Evolutionary conservation across 2,113 vertebrate genomes (phyloP).

Genomic region (Pelmatolapia mariae): DNA sequence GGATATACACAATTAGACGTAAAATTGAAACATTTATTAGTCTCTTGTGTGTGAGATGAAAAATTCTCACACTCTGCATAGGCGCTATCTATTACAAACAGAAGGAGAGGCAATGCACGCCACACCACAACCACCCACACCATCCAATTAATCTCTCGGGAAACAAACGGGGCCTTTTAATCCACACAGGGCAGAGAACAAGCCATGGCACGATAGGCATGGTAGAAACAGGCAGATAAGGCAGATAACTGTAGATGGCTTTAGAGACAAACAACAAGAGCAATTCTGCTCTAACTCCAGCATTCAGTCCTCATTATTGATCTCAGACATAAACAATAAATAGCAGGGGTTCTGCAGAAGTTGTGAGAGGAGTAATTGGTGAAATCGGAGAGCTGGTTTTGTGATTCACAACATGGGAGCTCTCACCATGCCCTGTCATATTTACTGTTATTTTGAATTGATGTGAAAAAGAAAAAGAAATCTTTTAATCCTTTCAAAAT

Average conservation of each 20-base stretch:
- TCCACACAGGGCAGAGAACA: constrained; percentile 25
- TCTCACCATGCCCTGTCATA: neutral
- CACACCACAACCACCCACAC: neutral
- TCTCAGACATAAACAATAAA: constrained; percentile 10
- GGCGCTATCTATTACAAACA: constrained; percentile 14
- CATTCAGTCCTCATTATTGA: neutral
- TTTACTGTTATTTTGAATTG: neutral
- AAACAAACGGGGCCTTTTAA: constrained; percentile 37
- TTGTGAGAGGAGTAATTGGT: neutral
- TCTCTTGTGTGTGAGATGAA: neutral
- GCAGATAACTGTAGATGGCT: constrained; percentile 28
- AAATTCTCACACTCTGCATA: constrained; percentile 1
- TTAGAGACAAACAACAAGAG: constrained; percentile 3
- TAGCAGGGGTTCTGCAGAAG: neutral
- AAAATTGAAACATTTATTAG: neutral
- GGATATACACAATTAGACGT: neutral
- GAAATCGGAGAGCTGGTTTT: neutral
- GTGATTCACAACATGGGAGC: neutral
- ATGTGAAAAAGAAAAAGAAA: neutral
- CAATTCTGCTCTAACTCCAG: neutral
- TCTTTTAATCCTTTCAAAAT: neutral
- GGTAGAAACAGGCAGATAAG: constrained; percentile 46
- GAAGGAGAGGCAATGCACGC: neutral
- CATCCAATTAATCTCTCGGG: constrained; percentile 43
- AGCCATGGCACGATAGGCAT: constrained; percentile 5